phyloP scores from a whole-genome alignment of 2,888 invertebrate species.

The Physocephala rufipes region DNA sequence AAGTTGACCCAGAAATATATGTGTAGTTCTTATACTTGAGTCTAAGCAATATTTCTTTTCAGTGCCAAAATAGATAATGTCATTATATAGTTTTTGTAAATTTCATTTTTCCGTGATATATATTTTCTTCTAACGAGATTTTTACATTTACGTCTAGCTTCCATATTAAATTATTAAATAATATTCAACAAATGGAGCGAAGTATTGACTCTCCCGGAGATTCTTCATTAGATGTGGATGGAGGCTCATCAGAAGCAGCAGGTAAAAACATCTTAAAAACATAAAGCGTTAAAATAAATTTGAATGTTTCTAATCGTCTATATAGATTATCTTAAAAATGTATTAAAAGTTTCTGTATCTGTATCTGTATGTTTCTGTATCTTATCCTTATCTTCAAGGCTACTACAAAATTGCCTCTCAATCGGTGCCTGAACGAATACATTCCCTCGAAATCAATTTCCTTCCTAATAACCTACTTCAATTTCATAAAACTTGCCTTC shows the following conservation, averaged over 20 bases:
- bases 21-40: no score
- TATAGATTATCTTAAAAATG: background rate
- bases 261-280: conserved; percentile 67
- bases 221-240: conserved; percentile 87
- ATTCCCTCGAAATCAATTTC: no score
- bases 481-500: no score
- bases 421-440: background rate
- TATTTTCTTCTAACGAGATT: background rate
- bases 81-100: background rate
- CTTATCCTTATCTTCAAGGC: background rate
- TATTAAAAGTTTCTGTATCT: background rate
- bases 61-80: background rate
- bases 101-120: background rate
- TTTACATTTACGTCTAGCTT: conserved; percentile 3
- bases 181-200: conserved; percentile 70
- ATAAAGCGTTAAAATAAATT: no score
- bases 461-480: no score
- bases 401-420: conserved; percentile 3
- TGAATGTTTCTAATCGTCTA: conserved; percentile 1
- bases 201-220: conserved; percentile 87
- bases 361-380: background rate
- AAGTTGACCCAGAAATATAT: no score
- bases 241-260: conserved; percentile 76
- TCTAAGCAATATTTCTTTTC: conserved; percentile 6
- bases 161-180: conserved; percentile 12